These are phyloP conservation scores for Pseudoips prasinana DNA, from an alignment of 2,888 invertebrate species.

Conservation along the genomic window DNA sequence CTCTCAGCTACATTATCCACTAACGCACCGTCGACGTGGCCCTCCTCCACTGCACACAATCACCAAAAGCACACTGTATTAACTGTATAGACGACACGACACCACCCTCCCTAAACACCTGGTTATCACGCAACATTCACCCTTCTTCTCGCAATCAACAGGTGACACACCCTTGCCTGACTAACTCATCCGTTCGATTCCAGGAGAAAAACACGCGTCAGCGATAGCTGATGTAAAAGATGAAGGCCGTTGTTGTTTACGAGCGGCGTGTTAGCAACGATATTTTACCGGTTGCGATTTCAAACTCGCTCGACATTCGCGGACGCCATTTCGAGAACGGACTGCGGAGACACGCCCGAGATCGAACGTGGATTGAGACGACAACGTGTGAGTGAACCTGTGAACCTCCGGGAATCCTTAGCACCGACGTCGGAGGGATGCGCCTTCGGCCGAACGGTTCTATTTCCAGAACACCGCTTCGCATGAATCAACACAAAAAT, in stretches of 20 bases:
- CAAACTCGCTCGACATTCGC: conserved; percentile 66
- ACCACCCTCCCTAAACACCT: conserved; percentile 35
- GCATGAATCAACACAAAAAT: conserved; percentile 82
- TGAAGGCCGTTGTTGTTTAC: conserved; percentile 38
- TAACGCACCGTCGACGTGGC: conserved; percentile 76
- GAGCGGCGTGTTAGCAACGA: conserved; percentile 47
- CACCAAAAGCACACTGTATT: conserved; percentile 40
- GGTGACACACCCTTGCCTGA: conserved; percentile 71
- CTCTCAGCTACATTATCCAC: conserved; percentile 89
- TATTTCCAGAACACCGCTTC: conserved; percentile 79
- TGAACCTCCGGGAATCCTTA: conserved; percentile 61
- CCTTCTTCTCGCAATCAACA: conserved; percentile 54
- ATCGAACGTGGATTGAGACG: conserved; percentile 31
- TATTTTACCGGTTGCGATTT: conserved; percentile 77
- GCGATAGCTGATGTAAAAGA: conserved; percentile 28
- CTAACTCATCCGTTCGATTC: conserved; percentile 27
- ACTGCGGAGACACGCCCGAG: conserved; percentile 68
- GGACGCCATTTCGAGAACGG: conserved; percentile 75
- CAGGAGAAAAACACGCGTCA: conserved; percentile 24
- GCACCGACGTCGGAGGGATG: conserved; percentile 63
- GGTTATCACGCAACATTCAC: conserved; percentile 39
- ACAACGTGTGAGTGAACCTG: no score
- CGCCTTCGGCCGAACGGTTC: conserved; percentile 68
- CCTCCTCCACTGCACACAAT: conserved; percentile 66
- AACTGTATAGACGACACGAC: conserved; percentile 16